phyloP scores from a whole-genome alignment of 1,140 invertebrate species.

The Drosophila tropicalis region DNA sequence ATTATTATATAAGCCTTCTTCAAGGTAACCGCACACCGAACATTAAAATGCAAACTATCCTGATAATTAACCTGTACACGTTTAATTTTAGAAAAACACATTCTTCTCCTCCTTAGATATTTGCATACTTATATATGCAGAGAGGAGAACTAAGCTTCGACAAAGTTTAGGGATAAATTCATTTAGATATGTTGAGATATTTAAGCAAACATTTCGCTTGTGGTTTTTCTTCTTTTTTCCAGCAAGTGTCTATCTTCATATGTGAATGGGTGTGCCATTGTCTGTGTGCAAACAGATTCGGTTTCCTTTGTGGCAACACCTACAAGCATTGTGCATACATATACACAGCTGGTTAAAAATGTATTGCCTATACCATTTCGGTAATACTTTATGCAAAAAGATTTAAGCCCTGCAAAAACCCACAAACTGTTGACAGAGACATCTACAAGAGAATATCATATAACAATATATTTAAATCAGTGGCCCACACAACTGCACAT shows the following conservation, averaged over 20 bases:
- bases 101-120: conserved; percentile 21
- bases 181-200: conserved; percentile 66
- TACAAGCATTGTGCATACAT: background rate
- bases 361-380: conserved; percentile 3
- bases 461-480: conserved; percentile 12
- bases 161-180: conserved; percentile 70
- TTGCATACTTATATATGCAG: conserved; percentile 54
- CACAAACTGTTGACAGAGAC: conserved; percentile 7
- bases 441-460: conserved; percentile 10
- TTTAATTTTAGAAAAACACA: conserved; percentile 51
- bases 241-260: background rate
- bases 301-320: conserved; percentile 26
- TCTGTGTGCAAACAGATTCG: background rate
- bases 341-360: background rate
- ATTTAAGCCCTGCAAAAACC: background rate
- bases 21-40: background rate
- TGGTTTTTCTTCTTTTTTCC: conserved; percentile 23
- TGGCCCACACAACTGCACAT: conserved; percentile 28
- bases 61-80: conserved; percentile 69
- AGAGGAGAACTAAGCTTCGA: conserved; percentile 21
- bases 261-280: background rate
- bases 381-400: conserved; percentile 22
- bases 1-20: background rate
- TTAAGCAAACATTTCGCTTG: conserved; percentile 61
- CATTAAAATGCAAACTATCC: conserved; percentile 58